Evolutionary conservation across 1,140 invertebrate genomes (phyloP).

Genomic region (Pogonognathellus flavescens): DNA sequence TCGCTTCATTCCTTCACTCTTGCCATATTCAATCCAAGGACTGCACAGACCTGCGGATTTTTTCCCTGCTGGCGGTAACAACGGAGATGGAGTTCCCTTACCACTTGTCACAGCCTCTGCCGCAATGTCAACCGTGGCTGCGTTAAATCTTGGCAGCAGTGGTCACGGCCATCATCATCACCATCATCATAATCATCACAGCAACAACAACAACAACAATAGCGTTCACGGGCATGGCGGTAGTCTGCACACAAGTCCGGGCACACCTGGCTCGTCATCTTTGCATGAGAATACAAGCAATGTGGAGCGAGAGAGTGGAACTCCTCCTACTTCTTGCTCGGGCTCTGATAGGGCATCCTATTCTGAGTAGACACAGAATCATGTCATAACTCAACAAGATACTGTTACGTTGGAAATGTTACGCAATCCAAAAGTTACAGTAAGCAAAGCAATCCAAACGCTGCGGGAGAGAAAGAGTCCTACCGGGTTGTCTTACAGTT

Average conservation of each 20-base stretch:
- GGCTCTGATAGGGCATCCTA: conserved; percentile 67
- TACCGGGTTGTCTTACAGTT: background rate
- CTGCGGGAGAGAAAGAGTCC: conserved; percentile 11
- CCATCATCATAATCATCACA: background rate
- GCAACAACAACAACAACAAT: background rate
- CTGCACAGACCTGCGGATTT: conserved; percentile 58
- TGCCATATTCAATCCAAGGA: conserved; percentile 65
- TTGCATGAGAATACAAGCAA: conserved; percentile 52
- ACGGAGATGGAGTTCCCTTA: conserved; percentile 18
- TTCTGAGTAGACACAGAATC: conserved; percentile 57
- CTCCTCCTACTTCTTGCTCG: conserved; percentile 67
- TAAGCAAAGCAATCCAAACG: background rate
- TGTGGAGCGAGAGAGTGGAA: conserved; percentile 59
- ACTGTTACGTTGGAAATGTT: conserved; percentile 11
- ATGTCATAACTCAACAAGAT: conserved; percentile 7
- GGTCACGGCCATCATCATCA: conserved; percentile 14
- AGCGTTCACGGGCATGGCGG: conserved; percentile 23
- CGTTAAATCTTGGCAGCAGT: conserved; percentile 32
- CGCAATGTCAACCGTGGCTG: conserved; percentile 54
- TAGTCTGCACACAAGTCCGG: conserved; percentile 32
- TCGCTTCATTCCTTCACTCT: conserved; percentile 64
- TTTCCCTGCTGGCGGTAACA: conserved; percentile 34
- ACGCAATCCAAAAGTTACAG: conserved; percentile 39
- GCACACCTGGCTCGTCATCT: conserved; percentile 47
- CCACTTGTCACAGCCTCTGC: conserved; percentile 61